Base-by-base conservation (phyloP, 2,113 vertebrate genomes). In the Serranochromis macrocephalus region DNA sequence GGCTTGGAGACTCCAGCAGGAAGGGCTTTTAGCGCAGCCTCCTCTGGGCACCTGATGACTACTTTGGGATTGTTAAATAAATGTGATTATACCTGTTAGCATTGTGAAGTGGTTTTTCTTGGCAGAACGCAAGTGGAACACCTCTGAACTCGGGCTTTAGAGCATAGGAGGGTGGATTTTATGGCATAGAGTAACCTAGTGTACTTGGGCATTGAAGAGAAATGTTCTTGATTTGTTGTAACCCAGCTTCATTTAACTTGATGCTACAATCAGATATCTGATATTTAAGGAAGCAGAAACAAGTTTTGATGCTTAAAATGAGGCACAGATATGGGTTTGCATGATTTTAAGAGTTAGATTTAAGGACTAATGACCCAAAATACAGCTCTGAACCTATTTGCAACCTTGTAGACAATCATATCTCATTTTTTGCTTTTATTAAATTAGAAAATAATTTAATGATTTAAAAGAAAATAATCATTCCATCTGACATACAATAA, bases 51-150 rank as follows among this genome's bases (percentile, higher is more conserved):
- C 84, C 54, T 80, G 45, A 85, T 55, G 16, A 42, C 73, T 66
- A 73, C 93, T 91, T 33, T 75, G 92, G 92, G 87, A 91, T 88
- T 49, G 84, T 92, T 93, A 93, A 94, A 91, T 90, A 91, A 90
- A 93, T 86, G 82, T 84, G 92, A 93, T 95, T 90, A 93, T 85
- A 91, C 90, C 89, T 92, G 91, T 93, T 93, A 90, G 87, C 81
- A 4, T 26, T 21, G 82, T 73, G 78, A 86, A 89, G 66, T 40
- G 81, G n/a, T 82, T 88, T 84, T 81, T 80, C 58, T 53, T 31
- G 19, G 82, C 88, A 87, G 85, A 91, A 82, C 7, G 90, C 80
- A 94, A 91, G 94, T 91, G 87, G 13, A 49, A 53, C 87, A 84
- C 80, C 84, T 88, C 89, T 87, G 82, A 89, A 83, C 88, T 14